Conservation (phyloP, 1,140 invertebrate genomes). For the Elymnias hypermnestra region DNA sequence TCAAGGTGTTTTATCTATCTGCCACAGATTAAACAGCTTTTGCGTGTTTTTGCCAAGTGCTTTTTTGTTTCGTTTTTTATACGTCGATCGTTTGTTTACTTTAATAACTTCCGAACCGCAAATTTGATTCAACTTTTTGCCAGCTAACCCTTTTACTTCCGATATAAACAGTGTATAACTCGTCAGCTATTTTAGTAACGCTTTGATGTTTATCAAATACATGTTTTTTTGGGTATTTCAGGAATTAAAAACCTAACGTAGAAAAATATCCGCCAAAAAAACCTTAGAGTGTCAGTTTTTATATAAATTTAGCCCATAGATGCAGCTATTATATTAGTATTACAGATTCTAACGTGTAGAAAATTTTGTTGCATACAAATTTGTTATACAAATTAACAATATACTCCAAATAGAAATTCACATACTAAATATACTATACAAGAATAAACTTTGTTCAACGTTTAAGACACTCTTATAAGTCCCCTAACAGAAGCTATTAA, state of each 20-base stretch:
- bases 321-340: too few species aligned
- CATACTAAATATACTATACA: too few species aligned
- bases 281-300: too few species aligned
- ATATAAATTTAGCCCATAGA: too few species aligned
- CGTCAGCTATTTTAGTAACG: neutral
- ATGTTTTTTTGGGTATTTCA: too few species aligned
- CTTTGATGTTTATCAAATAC: neutral
- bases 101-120: slow-evolving; percentile 33
- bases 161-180: slow-evolving; percentile 1
- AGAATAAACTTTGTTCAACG: slow-evolving; percentile 22
- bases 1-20: slow-evolving; percentile 47
- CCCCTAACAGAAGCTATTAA: slow-evolving; percentile 55
- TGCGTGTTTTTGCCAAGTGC: slow-evolving; percentile 32
- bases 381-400: too few species aligned
- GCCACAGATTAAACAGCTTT: slow-evolving; percentile 38
- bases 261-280: too few species aligned
- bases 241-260: too few species aligned
- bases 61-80: slow-evolving; percentile 29
- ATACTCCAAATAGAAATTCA: too few species aligned
- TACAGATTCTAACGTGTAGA: too few species aligned
- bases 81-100: slow-evolving; percentile 26
- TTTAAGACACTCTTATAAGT: slow-evolving; percentile 55
- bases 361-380: too few species aligned
- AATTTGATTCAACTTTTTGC: slow-evolving; percentile 28
- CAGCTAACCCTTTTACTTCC: slow-evolving; percentile 30